phyloP scores from a whole-genome alignment of 1,140 invertebrate genomes.

The Eupristina koningsbergeri region DNA sequence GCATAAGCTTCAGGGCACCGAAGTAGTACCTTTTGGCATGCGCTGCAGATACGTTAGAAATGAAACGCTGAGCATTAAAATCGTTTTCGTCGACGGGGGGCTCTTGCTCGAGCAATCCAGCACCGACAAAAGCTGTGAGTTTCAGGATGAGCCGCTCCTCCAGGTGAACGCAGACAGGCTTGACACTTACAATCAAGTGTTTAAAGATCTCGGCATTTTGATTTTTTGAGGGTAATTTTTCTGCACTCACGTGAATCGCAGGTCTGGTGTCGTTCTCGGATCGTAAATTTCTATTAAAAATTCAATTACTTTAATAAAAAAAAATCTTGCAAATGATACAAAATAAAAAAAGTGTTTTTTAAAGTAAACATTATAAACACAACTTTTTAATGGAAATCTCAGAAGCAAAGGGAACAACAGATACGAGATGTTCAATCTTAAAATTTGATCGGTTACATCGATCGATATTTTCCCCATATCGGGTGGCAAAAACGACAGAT shows the following conservation, averaged over 20 bases:
- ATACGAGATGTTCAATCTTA: too few species aligned
- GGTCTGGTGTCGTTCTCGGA: slow-evolving; percentile 72
- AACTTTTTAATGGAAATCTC: too few species aligned
- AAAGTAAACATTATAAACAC: not conserved
- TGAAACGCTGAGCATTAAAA: slow-evolving; percentile 82
- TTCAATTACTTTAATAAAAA: too few species aligned
- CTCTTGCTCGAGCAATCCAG: slow-evolving; percentile 66
- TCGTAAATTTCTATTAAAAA: slow-evolving; percentile 54
- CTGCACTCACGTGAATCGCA: slow-evolving; percentile 78
- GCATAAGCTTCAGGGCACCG: slow-evolving; percentile 85
- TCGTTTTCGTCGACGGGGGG: slow-evolving; percentile 80
- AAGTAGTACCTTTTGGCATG: slow-evolving; percentile 93
- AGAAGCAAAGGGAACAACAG: too few species aligned
- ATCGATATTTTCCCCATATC: too few species aligned
- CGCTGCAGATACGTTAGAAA: slow-evolving; percentile 85
- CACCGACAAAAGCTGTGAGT: slow-evolving; percentile 81
- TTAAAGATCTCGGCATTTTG: slow-evolving; percentile 82
- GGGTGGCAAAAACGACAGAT: too few species aligned
- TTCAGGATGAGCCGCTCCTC: slow-evolving; percentile 93
- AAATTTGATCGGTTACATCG: too few species aligned
- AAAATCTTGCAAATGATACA: too few species aligned
- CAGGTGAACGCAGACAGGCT: slow-evolving; percentile 87
- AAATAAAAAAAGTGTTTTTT: too few species aligned
- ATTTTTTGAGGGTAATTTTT: slow-evolving; percentile 81
- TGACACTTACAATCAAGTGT: slow-evolving; percentile 86